Percentiles rank a stretch among this genome's conserved stretches.
These are phyloP conservation scores for Onychomys torridus DNA, from an alignment of 2,797 vertebrate species.

Conservation along the genomic window DNA sequence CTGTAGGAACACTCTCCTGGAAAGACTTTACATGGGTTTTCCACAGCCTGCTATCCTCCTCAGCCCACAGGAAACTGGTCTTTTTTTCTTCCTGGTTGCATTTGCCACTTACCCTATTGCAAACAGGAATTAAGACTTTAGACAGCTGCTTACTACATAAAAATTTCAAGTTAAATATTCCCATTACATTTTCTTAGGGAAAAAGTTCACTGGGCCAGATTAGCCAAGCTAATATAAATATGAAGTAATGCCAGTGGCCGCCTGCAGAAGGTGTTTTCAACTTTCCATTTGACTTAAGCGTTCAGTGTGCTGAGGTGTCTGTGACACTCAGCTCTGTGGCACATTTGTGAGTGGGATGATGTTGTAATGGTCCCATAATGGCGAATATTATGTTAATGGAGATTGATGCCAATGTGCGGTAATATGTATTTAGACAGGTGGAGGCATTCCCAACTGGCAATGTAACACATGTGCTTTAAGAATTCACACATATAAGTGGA, in stretches of 20 bases:
- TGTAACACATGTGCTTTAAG: conserved; percentile 51
- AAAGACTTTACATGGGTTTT: conserved; percentile 85
- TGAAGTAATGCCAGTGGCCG: conserved; percentile 72
- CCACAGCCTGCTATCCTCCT: conserved; percentile 79
- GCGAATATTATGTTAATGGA: conserved; percentile 69
- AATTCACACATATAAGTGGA: conserved; percentile 62
- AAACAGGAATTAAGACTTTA: conserved; percentile 81
- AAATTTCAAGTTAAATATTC: conserved; percentile 80
- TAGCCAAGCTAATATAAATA: conserved; percentile 77
- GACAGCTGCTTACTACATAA: conserved; percentile 75
- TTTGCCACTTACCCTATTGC: conserved; percentile 81
- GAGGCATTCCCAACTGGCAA: conserved; percentile 68
- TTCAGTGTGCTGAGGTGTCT: conserved; percentile 71
- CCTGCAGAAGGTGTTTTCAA: conserved; percentile 64
- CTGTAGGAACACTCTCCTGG: conserved; percentile 78
- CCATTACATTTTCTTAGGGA: conserved; percentile 73
- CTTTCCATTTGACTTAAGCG: conserved; percentile 64
- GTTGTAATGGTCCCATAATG: conserved; percentile 70
- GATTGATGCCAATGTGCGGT: conserved; percentile 35
- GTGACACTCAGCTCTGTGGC: conserved; percentile 72
- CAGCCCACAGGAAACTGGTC: conserved; percentile 70
- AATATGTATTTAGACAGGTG: conserved; percentile 81
- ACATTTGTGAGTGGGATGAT: conserved; percentile 72
- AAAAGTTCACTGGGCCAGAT: conserved; percentile 77
- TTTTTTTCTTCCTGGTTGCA: conserved; percentile 76